Evolutionary conservation across 2,797 vertebrate species (phyloP).

Genomic region (Mormyrops attenuatus): DNA sequence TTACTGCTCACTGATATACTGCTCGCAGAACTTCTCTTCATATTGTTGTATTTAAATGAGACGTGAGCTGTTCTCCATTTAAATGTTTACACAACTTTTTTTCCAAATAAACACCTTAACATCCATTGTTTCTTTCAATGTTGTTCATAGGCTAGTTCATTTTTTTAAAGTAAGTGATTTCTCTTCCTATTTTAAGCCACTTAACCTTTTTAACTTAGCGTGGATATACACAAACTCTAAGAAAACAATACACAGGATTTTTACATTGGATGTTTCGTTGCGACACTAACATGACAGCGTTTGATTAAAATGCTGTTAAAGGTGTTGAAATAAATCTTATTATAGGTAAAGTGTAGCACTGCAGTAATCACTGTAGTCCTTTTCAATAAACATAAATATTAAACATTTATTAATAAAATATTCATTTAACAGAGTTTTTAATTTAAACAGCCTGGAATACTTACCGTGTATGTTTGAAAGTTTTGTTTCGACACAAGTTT

Average conservation of each 20-base stretch:
- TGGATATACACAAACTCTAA: not conserved
- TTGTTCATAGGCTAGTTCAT: not conserved
- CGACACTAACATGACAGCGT: not conserved
- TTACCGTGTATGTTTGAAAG: not conserved
- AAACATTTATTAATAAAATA: slow-evolving; percentile 1
- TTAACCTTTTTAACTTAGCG: not conserved
- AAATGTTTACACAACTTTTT: not conserved
- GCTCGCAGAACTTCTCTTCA: not conserved
- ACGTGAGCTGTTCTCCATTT: not conserved
- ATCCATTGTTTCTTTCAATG: not conserved
- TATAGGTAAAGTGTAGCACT: not conserved
- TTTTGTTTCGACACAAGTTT: not conserved
- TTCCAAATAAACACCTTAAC: not conserved
- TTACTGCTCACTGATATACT: not conserved
- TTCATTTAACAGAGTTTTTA: not conserved
- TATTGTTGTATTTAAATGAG: not conserved
- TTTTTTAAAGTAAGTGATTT: not conserved
- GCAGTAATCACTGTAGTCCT: not conserved
- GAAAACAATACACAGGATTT: not conserved
- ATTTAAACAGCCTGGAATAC: slow-evolving; percentile 10
- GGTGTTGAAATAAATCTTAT: not conserved
- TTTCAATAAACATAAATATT: not conserved
- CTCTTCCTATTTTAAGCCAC: not conserved
- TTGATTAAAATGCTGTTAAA: not conserved
- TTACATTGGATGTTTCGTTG: not conserved